A percentile compares a stretch with the other conserved stretches of the same genome.
Evolutionary conservation across 1,140 invertebrate species (phyloP).

Genomic region (Eubasilissa regina): DNA sequence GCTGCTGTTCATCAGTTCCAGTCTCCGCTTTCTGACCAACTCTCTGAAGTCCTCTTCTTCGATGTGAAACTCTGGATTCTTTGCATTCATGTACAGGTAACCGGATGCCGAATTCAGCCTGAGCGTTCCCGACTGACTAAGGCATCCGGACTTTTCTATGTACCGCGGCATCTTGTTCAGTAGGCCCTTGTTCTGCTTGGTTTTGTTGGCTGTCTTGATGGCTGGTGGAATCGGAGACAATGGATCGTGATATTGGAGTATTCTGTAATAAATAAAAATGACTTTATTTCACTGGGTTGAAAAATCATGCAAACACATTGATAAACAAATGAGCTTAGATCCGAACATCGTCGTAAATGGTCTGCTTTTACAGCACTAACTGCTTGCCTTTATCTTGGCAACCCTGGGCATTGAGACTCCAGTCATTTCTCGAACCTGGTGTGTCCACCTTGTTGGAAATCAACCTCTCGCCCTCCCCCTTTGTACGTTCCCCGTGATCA

Average conservation of each 20-base stretch:
- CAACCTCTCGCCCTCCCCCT: too few relatives aligned
- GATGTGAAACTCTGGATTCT: constrained; percentile 69
- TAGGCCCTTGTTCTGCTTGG: constrained; percentile 56
- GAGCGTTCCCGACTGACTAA: constrained; percentile 66
- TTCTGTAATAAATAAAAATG: neutral
- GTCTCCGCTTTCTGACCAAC: constrained; percentile 67
- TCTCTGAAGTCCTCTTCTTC: constrained; percentile 70
- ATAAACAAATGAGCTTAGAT: too few relatives aligned
- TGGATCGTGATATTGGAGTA: constrained; percentile 65
- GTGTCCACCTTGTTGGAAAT: too few relatives aligned
- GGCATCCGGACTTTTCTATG: constrained; percentile 68
- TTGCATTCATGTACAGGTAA: constrained; percentile 71
- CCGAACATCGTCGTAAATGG: too few relatives aligned
- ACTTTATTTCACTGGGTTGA: too few relatives aligned
- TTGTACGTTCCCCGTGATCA: too few relatives aligned
- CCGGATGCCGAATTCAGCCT: constrained; percentile 70
- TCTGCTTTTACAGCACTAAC: too few relatives aligned
- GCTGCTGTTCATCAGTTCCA: constrained; percentile 63
- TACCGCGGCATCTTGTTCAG: constrained; percentile 64
- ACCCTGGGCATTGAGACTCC: too few relatives aligned
- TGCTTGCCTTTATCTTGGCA: too few relatives aligned
- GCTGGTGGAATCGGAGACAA: constrained; percentile 68
- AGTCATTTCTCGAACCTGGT: too few relatives aligned
- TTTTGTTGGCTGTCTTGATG: constrained; percentile 64
- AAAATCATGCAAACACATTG: too few relatives aligned